Evolutionary conservation across 2,888 invertebrate genomes (phyloP), one percentile per base, ranked within the genome.

Genomic region (Thereva unica): DNA sequence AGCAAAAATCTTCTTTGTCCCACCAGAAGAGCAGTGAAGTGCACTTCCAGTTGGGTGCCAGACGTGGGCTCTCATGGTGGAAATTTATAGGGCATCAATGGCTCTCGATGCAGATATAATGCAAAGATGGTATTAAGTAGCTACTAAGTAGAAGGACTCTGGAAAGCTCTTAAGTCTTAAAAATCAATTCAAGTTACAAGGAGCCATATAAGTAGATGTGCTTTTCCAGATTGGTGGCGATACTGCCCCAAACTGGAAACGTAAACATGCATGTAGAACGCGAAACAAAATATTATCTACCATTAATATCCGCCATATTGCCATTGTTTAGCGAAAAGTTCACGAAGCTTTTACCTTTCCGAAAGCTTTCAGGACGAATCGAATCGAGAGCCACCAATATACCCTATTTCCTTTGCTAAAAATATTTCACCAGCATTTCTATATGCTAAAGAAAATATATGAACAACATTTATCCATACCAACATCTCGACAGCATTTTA

Each of bases 91-190:
- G 61, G 49, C 61, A 50, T 41, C 40, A 50, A 38, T 49, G 61
- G 35, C 61, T 41, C 61, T 61, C 42, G 61, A 41, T 42, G 61
- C 35, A 50, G 61, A 61, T 61, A 40, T 40, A 50, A 61, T 61
- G 40, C 61, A 61, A 61, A 40, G 41, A 40, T 49, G 23, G 41
- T 61, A 49, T 61, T 61, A 61, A 61, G 61, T 50, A 61, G 61
- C 61, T 61, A 41, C 38, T 61, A 57, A 59, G 57, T 37, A 59
- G 59, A 59, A 42, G 42, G 61, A 44, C 66, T 42, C 61, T 61
- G 55, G 38, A 50, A 61, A 66, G 68, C 68, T 66, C 65, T 68
- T 66, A 53, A 68, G 65, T 68, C 66, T 61, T 68, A 65, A 68
- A 68, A 66, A 66, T 65, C 66, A 61, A 68, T 68, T 68, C 55